Evolutionary conservation across 2,888 invertebrate species (phyloP).

Genomic region (Ypsolopha scabrella): DNA sequence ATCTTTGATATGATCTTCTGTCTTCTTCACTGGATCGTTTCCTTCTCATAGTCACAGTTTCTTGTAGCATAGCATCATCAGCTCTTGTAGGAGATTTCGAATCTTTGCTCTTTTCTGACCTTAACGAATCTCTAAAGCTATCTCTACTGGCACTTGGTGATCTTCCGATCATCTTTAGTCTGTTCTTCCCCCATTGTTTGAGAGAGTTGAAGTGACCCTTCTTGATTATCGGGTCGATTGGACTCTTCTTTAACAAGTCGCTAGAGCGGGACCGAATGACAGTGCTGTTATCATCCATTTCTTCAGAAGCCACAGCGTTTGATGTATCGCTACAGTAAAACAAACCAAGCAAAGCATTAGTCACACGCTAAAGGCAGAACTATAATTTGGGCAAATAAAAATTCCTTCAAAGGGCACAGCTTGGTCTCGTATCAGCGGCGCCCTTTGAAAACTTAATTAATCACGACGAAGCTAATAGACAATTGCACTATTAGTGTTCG

Average conservation of each 20-base stretch:
- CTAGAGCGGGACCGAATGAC: conserved; percentile 80
- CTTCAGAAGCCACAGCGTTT: conserved; percentile 65
- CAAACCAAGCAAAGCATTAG: conserved; percentile 72
- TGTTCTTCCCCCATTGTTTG: conserved; percentile 87
- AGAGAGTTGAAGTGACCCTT: conserved; percentile 82
- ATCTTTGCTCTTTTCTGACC: conserved; percentile 49
- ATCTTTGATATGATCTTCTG: conserved; percentile 80
- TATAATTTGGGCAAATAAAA: conserved; percentile 27
- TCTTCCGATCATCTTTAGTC: conserved; percentile 80
- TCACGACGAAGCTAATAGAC: conserved; percentile 64
- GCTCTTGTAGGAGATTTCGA: conserved; percentile 43
- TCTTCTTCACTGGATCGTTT: conserved; percentile 73
- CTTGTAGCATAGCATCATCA: conserved; percentile 74
- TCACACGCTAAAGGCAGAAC: conserved; percentile 66
- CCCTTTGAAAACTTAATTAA: conserved; percentile 41
- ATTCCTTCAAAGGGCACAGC: conserved; percentile 41
- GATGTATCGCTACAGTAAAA: conserved; percentile 67
- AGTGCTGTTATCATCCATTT: conserved; percentile 60
- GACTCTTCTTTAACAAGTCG: conserved; percentile 79
- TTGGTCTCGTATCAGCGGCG: conserved; percentile 58
- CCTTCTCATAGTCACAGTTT: conserved; percentile 74
- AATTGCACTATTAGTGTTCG: conserved; percentile 65
- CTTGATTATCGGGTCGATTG: conserved; percentile 65
- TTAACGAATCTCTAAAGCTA: conserved; percentile 50
- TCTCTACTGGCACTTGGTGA: conserved; percentile 69